These are phyloP conservation scores for Panagrolaimus sp. DNA, from an alignment of 1,140 invertebrate genomes.

Conservation along the genomic window DNA sequence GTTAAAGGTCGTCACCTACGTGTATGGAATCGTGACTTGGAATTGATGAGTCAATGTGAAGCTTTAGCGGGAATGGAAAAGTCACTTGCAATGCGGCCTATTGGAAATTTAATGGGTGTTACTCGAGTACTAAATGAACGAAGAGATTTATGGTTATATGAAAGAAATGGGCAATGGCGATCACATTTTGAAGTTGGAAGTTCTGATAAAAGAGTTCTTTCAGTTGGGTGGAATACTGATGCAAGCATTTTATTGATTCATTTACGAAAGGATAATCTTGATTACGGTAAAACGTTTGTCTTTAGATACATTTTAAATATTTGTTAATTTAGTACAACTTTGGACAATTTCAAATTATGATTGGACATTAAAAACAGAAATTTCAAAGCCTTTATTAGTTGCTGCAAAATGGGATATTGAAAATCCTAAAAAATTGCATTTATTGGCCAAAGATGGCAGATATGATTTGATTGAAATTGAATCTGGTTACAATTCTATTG, in stretches of 20 bases:
- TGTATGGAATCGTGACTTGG: constrained; percentile 71
- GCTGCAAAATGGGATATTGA: constrained; percentile 26
- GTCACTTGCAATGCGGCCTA: constrained; percentile 71
- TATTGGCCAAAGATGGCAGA: constrained; percentile 25
- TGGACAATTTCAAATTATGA: constrained; percentile 79
- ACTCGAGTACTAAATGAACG: constrained; percentile 64
- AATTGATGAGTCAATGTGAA: constrained; percentile 70
- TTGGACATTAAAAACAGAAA: constrained; percentile 76
- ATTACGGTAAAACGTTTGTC: constrained; percentile 60
- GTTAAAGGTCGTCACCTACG: constrained; percentile 64
- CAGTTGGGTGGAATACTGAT: constrained; percentile 31
- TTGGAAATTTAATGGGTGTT: constrained; percentile 71
- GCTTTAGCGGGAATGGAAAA: constrained; percentile 67
- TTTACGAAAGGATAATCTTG: constrained; percentile 17
- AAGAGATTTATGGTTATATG: constrained; percentile 69
- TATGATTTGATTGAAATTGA: constrained; percentile 24
- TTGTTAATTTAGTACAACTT: constrained; percentile 67
- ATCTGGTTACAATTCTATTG: constrained; percentile 59
- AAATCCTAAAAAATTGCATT: constrained; percentile 21
- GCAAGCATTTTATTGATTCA: constrained; percentile 20
- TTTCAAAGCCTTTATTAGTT: constrained; percentile 1
- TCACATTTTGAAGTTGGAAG: constrained; percentile 69
- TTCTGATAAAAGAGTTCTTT: constrained; percentile 54
- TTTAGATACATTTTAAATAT: background rate
- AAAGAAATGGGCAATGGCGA: constrained; percentile 84